Evolutionary conservation across 2,797 vertebrate species (phyloP).

Genomic region (Alectoris magna): DNA sequence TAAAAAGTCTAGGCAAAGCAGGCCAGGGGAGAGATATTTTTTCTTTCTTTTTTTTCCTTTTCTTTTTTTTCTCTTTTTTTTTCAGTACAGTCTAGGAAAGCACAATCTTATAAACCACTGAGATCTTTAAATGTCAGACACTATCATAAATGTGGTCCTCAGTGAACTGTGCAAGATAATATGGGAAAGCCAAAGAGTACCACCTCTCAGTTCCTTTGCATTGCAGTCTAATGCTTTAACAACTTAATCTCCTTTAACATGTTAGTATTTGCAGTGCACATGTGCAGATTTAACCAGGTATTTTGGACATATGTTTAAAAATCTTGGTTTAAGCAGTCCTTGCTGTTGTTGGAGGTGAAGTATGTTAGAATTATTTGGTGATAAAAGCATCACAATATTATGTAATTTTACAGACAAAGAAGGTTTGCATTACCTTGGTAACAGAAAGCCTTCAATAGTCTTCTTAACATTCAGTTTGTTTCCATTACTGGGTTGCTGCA

Average conservation of each 20-base stretch:
- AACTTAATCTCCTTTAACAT: not conserved
- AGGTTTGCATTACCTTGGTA: slow-evolving; percentile 9
- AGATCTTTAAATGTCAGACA: not conserved
- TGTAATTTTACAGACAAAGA: not conserved
- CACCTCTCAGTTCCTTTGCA: not conserved
- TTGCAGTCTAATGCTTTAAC: not conserved
- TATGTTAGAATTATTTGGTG: not conserved
- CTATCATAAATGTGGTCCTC: not conserved
- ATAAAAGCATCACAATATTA: not conserved
- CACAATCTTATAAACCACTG: not conserved
- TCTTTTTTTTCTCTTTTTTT: too few relatives aligned
- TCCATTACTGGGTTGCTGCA: not conserved
- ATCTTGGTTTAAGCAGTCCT: not conserved
- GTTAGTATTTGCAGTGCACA: not conserved
- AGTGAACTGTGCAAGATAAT: not conserved
- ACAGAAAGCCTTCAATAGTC: not conserved
- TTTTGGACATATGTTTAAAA: not conserved
- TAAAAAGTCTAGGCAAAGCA: not conserved
- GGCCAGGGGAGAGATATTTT: not conserved
- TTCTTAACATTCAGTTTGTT: slow-evolving; percentile 3
- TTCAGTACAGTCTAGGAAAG: not conserved
- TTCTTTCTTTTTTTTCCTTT: too few relatives aligned
- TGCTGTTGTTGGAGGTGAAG: not conserved
- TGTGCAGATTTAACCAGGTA: not conserved
- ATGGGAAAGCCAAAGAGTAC: not conserved